Evolutionary conservation across 2,888 invertebrate genomes (phyloP), one percentile per base, ranked within the genome.

Genomic region (Rhaphigaster nebulosa): DNA sequence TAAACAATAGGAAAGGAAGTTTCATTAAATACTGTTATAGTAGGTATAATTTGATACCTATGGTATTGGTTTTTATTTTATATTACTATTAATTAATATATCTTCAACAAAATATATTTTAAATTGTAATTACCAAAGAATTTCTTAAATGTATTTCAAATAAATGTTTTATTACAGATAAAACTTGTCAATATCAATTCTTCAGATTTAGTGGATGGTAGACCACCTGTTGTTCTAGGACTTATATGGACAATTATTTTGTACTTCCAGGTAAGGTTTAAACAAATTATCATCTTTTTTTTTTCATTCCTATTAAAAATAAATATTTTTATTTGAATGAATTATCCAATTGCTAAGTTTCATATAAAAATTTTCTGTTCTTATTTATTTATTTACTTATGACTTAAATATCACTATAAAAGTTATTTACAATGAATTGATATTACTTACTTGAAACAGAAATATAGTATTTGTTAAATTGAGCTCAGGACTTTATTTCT

Each of bases 161-260:
- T 34, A 38, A 76, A 20, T 38, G 6, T 50, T 89, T 90, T 88
- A 91, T 93, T 94, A 60, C 94, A 96, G 96, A 98, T 99, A 94
- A 99, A 99, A 95, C 95, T 99, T 94, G 99, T 99, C 92, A 99
- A 99, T 95, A 99, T 99, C 94, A 99, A 99, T 94, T 97, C 99
- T 38, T 97, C 98, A 84, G 99, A 99, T 95, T 95, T 99, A 94
- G 99, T 99, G 92, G 99, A 99, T 94, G 99, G 99, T 93, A 96
- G 98, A 94, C 98, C 99, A 90, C 97, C 99, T 91, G 99, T 99
- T 93, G 98, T 99, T 91, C 95, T 99, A 93, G 99, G 99, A 92
- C 96, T 99, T 90, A 98, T 99, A 93, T 99, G 99, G 99, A 99
- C 98, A 93, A 98, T 99, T 94, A 99, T 99, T 94, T 95, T 99